Conservation (phyloP, 2,113 vertebrate species). For the Alectura lathami region DNA sequence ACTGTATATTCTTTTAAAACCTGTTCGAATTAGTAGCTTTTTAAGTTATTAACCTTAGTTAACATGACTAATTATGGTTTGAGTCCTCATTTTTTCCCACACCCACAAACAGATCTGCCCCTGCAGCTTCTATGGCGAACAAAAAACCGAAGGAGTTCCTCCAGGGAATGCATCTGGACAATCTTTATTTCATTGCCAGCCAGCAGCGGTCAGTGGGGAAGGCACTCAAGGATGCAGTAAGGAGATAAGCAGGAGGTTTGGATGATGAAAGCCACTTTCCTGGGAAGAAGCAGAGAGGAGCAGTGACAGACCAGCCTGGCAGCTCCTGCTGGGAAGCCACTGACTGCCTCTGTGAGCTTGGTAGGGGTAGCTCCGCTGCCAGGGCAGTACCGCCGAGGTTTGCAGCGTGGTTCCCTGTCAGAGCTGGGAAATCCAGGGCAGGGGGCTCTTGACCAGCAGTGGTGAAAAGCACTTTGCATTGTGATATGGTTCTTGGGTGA, state of each 20-base stretch:
- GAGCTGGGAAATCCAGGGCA: background rate
- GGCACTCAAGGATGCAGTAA: background rate
- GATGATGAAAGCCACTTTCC: background rate
- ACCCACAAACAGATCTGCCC: background rate
- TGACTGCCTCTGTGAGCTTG: background rate
- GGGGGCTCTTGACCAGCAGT: background rate
- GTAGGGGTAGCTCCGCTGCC: background rate
- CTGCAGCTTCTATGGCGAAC: background rate
- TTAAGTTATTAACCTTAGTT: background rate
- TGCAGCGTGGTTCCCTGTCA: background rate
- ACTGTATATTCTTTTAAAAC: background rate
- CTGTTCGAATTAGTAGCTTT: background rate
- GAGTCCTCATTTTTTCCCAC: background rate
- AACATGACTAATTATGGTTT: background rate
- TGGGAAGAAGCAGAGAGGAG: background rate
- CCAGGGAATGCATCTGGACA: background rate
- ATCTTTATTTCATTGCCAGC: background rate
- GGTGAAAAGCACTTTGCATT: background rate
- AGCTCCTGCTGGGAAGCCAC: background rate
- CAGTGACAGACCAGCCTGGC: background rate
- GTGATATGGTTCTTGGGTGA: background rate
- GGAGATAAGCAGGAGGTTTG: background rate
- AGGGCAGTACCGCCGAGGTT: fast-evolving
- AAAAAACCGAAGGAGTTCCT: background rate
- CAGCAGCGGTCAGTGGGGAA: background rate